These are phyloP conservation scores for Seira ritae DNA, from an alignment of 2,888 invertebrate genomes.

Conservation along the genomic window DNA sequence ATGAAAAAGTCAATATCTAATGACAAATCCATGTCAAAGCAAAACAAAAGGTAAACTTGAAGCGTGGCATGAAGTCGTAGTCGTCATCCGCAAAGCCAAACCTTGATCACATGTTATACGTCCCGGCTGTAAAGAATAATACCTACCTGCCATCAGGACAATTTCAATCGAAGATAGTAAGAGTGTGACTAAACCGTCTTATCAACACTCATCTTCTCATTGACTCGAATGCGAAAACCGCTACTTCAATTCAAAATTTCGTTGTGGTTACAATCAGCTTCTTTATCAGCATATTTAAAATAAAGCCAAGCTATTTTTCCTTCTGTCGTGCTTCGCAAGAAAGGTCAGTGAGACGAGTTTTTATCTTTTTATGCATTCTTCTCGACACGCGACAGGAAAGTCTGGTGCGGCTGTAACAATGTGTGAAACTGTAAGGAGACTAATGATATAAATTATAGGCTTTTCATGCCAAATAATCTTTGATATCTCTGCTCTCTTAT, in stretches of 20 bases:
- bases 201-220: slow-evolving; percentile 1
- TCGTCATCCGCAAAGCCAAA: neutral
- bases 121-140: neutral
- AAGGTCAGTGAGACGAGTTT: slow-evolving; percentile 38
- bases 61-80: neutral
- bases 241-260: too few species aligned
- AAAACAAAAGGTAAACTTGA: slow-evolving; percentile 20
- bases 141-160: neutral
- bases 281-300: too few species aligned
- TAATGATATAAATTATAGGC: slow-evolving; percentile 17
- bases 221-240: neutral
- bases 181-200: neutral
- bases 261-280: too few species aligned
- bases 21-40: neutral
- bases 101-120: neutral
- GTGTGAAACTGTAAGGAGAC: slow-evolving; percentile 20
- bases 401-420: neutral
- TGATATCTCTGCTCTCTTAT: too few species aligned
- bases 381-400: slow-evolving; percentile 21
- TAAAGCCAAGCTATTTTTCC: too few species aligned
- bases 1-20: neutral
- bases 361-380: neutral
- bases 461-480: neutral
- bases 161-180: neutral
- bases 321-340: neutral